phyloP scores from a whole-genome alignment of 2,113 vertebrate species.

The Tautogolabrus adspersus region DNA sequence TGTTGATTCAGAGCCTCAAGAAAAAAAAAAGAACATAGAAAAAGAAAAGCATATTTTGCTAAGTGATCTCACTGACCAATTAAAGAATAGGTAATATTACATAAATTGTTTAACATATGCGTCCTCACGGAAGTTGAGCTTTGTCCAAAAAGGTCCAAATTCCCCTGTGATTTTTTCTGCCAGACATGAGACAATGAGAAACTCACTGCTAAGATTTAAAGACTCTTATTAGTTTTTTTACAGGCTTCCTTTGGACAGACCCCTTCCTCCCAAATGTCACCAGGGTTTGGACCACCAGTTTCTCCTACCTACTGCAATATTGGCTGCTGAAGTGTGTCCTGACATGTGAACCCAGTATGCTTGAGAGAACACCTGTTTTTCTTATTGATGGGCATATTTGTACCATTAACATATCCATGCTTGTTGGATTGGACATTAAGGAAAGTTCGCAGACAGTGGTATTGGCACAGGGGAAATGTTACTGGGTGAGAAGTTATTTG shows the following conservation, averaged over 20 bases:
- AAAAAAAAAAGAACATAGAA: slow-evolving; percentile 41
- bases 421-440: slow-evolving; percentile 49
- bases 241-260: slow-evolving; percentile 53
- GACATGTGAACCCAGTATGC: slow-evolving; percentile 49
- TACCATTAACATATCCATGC: slow-evolving; percentile 62
- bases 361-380: slow-evolving; percentile 67
- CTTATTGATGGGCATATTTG: slow-evolving; percentile 55
- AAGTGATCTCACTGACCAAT: slow-evolving; percentile 42
- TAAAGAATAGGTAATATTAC: slow-evolving; percentile 58
- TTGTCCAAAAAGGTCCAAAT: slow-evolving; percentile 28
- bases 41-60: slow-evolving; percentile 30
- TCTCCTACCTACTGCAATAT: slow-evolving; percentile 34
- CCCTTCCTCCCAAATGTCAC: slow-evolving; percentile 37
- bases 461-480: slow-evolving; percentile 55
- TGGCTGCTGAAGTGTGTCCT: slow-evolving; percentile 31
- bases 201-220: slow-evolving; percentile 30
- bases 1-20: slow-evolving; percentile 32
- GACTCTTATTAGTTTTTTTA: slow-evolving; percentile 17
- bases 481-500: slow-evolving; percentile 65
- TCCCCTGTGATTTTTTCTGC: slow-evolving; percentile 25
- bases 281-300: slow-evolving; percentile 29
- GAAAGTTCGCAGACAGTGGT: slow-evolving; percentile 58
- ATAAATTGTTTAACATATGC: slow-evolving; percentile 69
- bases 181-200: slow-evolving; percentile 8
- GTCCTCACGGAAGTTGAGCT: slow-evolving; percentile 16